Base-by-base conservation (phyloP, 1,140 invertebrate genomes). In the Atopsyche davidsoni region DNA sequence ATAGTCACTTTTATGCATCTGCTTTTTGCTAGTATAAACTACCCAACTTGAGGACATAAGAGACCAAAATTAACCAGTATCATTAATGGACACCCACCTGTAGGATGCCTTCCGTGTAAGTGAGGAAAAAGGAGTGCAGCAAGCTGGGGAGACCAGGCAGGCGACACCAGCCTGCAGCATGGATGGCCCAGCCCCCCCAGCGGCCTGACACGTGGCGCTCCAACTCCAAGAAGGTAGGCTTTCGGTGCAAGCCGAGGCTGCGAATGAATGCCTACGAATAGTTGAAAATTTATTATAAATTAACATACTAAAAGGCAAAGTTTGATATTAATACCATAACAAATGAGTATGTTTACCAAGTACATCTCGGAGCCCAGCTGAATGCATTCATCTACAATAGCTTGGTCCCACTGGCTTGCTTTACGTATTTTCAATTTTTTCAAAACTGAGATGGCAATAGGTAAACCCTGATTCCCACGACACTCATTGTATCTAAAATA, bases 401-500 rank as follows among this genome's bases (percentile, higher is more conserved):
- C 45, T 7, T 23, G 17, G 23, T 46, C 45, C 45, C 45, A 46
- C 11, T 13, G 17, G 21, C 45, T 46, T 19, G 45, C 45, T 23
- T 38, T 22, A 4, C 25, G 34, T n/a, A 4, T 9, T 4, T 4
- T 36, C 32, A 14, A 38, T 23, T 35, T 11, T 46, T 38, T 46
- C 14, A 46, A 35, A 1, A 35, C 45, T 9, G 17, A 9, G 11
- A 46, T 13, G 4, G 16, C 21, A 4, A 46, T 35, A 16, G 45
- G 34, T 3, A 46, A 23, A 7, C 13, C 45, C 17, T 46, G 45
- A 14, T 18, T n/a, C 3, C 34, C 22, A 32, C 21, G 17, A 23
- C 45, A 46, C 14, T 46, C 45, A 21, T 46, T 46, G 22, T 46
- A 46, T 6, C 45, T 46, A 23, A 11, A 46, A 36, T 10, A n/a